Percentiles rank a stretch among this genome's conserved stretches.
These are phyloP conservation scores for Scomber scombrus DNA, from an alignment of 2,113 vertebrate genomes.

Conservation along the genomic window DNA sequence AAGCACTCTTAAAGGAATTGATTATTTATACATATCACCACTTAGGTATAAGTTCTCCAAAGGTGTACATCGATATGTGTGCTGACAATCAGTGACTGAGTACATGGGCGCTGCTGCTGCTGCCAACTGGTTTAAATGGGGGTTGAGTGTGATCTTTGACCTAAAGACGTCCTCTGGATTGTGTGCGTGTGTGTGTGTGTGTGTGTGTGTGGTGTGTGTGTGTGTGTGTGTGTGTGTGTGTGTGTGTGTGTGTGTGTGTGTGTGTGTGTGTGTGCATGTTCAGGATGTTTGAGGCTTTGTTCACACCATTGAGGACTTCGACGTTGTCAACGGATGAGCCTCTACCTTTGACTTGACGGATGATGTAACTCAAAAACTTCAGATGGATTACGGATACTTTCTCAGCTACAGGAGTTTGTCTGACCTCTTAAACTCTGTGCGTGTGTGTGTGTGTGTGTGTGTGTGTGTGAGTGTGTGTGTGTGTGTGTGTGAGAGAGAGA, in stretches of 20 bases:
- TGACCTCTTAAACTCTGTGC: neutral
- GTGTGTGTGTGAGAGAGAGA: neutral
- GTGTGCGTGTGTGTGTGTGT: neutral
- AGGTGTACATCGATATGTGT: conserved; percentile 64
- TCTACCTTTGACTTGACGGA: neutral
- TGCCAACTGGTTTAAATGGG: neutral
- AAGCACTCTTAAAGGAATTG: conserved; percentile 1
- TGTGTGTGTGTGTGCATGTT: neutral
- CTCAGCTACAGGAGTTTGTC: conserved; percentile 6
- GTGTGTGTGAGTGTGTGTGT: conserved; percentile 11
- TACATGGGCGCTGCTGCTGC: neutral
- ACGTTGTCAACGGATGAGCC: neutral
- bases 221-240: conserved; percentile 1
- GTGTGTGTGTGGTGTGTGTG: neutral
- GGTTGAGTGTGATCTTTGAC: conserved; percentile 38
- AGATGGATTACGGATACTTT: neutral
- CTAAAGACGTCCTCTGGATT: conserved; percentile 39
- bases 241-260: neutral
- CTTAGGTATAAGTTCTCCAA: conserved; percentile 53
- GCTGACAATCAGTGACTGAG: conserved; percentile 77
- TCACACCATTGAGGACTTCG: no score
- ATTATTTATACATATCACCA: conserved; percentile 47
- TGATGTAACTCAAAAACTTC: conserved; percentile 6
- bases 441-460: neutral
- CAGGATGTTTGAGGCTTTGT: conserved; percentile 16